Base-by-base conservation (phyloP, 2,888 invertebrate species). In the Drosophila conformis region DNA sequence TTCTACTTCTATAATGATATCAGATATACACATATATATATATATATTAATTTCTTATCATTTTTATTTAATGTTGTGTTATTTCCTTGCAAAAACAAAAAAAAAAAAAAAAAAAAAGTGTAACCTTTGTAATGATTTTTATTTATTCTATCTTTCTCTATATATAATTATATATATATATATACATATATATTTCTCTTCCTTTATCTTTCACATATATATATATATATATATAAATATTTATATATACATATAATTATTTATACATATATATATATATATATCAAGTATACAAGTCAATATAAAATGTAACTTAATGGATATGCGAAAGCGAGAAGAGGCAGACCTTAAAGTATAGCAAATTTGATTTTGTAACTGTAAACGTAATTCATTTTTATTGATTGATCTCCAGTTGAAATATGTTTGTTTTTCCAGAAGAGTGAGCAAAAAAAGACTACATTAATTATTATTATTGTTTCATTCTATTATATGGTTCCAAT, bases 401-500 rank as follows among this genome's bases (percentile, higher is more conserved):
- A 38, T 53, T 63, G 5, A 33, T 53, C 60, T 60, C 58, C 58
- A 48, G 35, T 67, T 69, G 21, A 58, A 31, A 29, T 33, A 54
- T 54, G 21, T 64, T 67, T 21, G 18, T 25, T 31, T 29, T 53
- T 53, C 69, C 25, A 48, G 56, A 62, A 48, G 70, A 63, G 27
- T 35, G 54, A 58, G 64, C 71, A 58, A 62, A 54, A 52, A 72
- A 61, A 65, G 33, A 42, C n/a, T 48, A 51, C 40, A 67, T 69
- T 71, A 82, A 78, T 67, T 52, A 64, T 46, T 65, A 36, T 51
- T 64, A 66, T 66, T 52, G 42, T 58, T 61, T 76, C 54, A 51
- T 42, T 46, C 25, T 36, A 36, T 49, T 8, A 40, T 53, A 27
- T 68, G 52, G 21, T 73, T 61, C 25, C 49, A 38, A 63, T 60